Base-by-base conservation (phyloP, 1,140 invertebrate genomes). In the Calephelis nemesis region DNA sequence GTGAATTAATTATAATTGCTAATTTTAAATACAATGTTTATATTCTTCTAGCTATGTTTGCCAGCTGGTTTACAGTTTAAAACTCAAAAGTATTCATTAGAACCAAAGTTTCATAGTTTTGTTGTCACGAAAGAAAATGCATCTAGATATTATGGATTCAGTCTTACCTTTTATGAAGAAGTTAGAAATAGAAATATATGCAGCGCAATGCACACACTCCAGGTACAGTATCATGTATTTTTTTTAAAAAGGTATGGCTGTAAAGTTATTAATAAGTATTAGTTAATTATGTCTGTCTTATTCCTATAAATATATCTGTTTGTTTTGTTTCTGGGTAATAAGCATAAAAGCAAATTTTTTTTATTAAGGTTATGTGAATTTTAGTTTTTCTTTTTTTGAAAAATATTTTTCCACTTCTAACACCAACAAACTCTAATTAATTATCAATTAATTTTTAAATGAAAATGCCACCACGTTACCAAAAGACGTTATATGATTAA, bases 121-220 rank as follows among this genome's bases (percentile, higher is more conserved):
- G 95, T 99, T 8, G 97, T 99, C 54, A 99, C 98, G 15, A 95
- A 96, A 81, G 98, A 99, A 93, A 98, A 99, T 95, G 99, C 98
- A 58, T 96, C 96, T 71, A 93, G 98, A 75, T 96, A 95, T 63
- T 98, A 98, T 93, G 99, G 99, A 49, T 98, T 98, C 83, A 97
- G 97, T 76, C 94, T 98, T 68, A 95, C 98, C 11, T 99, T 99
- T 90, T 99, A 97, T 93, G 98, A 99, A 92, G 97, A 98, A 93
- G 97, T 98, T 73, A 95, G 95, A 63, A 98, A 98, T 87, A 93
- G 95, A 62, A 97, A 98, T 85, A 98, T 99, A 74, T 98, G 97
- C 85, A 96, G 95, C 74, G 98, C 98, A 48, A 98, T 99, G 95
- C 97, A 98, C 89, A 98, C 97, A 7, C 93, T 99, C 63, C 97